Percentiles rank a stretch among this genome's conserved stretches.
These are phyloP conservation scores for Cygnus buccinator DNA, from an alignment of 2,113 vertebrate species.

Conservation along the genomic window DNA sequence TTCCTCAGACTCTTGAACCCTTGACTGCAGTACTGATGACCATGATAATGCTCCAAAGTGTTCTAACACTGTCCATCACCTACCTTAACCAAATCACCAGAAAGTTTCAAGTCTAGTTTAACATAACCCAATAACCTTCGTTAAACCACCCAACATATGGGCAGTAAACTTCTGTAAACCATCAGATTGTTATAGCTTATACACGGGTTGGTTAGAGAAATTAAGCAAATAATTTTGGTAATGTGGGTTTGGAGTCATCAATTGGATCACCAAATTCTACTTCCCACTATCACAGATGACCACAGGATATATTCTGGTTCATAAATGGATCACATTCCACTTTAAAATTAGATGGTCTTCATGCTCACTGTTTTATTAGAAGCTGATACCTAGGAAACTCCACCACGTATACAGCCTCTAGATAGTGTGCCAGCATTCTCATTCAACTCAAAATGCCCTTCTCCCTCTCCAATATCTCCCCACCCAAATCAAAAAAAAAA, in stretches of 20 bases:
- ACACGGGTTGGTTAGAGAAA: neutral
- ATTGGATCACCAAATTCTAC: neutral
- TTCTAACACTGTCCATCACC: neutral
- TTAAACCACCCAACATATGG: accelerated
- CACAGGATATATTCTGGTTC: neutral
- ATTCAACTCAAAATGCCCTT: neutral
- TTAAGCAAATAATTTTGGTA: neutral
- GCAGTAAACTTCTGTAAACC: neutral
- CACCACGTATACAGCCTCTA: neutral
- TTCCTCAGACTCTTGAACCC: neutral
- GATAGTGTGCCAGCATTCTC: neutral
- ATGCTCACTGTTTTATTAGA: neutral
- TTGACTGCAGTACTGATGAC: neutral
- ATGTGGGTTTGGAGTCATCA: neutral
- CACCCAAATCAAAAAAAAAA: neutral
- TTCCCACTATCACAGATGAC: neutral
- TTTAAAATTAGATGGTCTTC: neutral
- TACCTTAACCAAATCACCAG: neutral
- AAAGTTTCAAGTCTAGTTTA: neutral
- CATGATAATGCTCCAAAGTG: neutral
- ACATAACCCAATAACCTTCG: neutral
- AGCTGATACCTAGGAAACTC: neutral
- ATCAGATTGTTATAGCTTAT: neutral
- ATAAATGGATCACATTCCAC: neutral
- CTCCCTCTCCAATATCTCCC: neutral